Base-by-base conservation (phyloP, 2,113 vertebrate species). In the Anhinga anhinga region DNA sequence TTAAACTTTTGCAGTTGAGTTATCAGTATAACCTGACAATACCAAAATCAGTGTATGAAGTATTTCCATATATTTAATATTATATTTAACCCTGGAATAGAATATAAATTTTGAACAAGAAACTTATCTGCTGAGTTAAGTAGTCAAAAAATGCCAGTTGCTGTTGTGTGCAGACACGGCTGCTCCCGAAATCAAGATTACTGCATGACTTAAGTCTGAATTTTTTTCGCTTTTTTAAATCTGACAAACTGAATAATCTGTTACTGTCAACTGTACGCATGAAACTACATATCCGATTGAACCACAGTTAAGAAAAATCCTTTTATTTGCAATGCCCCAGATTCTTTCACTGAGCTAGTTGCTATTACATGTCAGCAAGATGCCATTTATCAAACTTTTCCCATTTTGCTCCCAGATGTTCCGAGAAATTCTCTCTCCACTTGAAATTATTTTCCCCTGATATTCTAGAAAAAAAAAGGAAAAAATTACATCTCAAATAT, bases 371-470 rank as follows among this genome's bases (percentile, higher is more conserved):
- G 93, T 93, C 94, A 96, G 66, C 52, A 93, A 95, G 73, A 93
- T 63, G 93, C 74, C 69, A 91, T 86, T 94, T 88, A 93, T 95
- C 92, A 95, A 93, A 95, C 53, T 81, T 90, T 52, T 62, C 58
- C 74, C 88, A 93, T 92, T 96, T 86, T 89, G 47, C 53, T 94
- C 83, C 94, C 92, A 95, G 95, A 96, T 89, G 89, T 95, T 94
- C 56, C 49, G 67, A 15, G 88, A 88, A 95, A 84, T 70, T 83
- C 92, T 62, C 84, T 80, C n/a, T 72, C 82, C 74, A 83, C 70
- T 83, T 74, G 22, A 77, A 96, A 93, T 94, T 52, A 86, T 88
- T 90, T 86, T 21, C 59, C 83, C 63, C 82, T 82, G 71, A 88
- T 94, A 83, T 70, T 86, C 55, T 49, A 85, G 71, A 45, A 82